phyloP scores from a whole-genome alignment of 1,140 invertebrate species.

The Drosophila miranda region DNA sequence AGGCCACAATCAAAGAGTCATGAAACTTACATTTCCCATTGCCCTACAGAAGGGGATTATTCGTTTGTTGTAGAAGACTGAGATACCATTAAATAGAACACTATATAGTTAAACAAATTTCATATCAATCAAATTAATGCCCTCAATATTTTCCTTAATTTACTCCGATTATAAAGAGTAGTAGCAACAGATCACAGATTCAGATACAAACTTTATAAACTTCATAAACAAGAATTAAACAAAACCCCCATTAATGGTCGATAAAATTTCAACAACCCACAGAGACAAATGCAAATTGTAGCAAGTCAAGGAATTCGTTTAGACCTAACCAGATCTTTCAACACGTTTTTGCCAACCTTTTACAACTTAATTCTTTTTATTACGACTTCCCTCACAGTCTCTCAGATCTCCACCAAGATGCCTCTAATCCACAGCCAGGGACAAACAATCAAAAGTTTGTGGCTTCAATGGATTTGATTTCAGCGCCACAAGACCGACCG shows the following conservation, averaged over 20 bases:
- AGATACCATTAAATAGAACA: too few species aligned
- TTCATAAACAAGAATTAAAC: constrained; percentile 8
- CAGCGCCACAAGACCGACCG: constrained; percentile 26
- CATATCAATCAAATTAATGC: too few species aligned
- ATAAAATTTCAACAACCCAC: constrained; percentile 49
- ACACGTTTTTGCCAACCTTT: constrained; percentile 69
- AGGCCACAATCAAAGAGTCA: constrained; percentile 38
- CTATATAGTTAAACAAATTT: too few species aligned
- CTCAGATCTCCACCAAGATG: too few species aligned
- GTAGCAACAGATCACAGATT: constrained; percentile 6
- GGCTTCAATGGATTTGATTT: constrained; percentile 55
- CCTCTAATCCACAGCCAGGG: constrained; percentile 7
- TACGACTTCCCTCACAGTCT: constrained; percentile 14
- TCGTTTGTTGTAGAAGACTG: background rate
- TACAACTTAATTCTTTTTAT: constrained; percentile 73
- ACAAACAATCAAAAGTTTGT: constrained; percentile 73
- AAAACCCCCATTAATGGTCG: constrained; percentile 37
- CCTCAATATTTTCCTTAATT: background rate
- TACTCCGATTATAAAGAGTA: constrained; percentile 16
- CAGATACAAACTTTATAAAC: background rate
- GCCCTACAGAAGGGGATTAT: constrained; percentile 11
- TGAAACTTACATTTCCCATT: constrained; percentile 56
- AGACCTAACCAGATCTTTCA: constrained; percentile 51
- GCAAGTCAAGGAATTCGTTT: constrained; percentile 45
- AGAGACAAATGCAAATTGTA: constrained; percentile 23